Conservation (phyloP, 2,888 invertebrate genomes). For the Drosophila siamana region DNA sequence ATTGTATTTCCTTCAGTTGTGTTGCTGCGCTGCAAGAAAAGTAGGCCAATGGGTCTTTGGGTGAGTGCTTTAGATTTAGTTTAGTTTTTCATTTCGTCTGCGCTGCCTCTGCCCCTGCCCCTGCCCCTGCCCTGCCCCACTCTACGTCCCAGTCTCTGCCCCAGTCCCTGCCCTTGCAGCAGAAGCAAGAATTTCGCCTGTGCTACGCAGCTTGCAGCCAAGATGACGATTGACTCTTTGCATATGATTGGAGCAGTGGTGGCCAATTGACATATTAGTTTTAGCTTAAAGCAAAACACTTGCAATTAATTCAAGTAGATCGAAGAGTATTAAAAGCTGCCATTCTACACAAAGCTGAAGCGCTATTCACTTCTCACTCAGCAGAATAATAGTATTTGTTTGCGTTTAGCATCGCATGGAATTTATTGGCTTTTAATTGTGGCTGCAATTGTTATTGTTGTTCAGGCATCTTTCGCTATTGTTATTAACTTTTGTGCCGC, state of each 20-base stretch:
- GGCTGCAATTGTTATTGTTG: slow-evolving; percentile 23
- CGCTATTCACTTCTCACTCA: too few relatives aligned
- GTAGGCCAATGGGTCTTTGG: slow-evolving; percentile 84
- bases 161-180: too few relatives aligned
- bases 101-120: slow-evolving; percentile 41
- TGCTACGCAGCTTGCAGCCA: slow-evolving; percentile 16
- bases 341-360: too few relatives aligned
- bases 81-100: slow-evolving; percentile 31
- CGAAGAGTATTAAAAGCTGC: slow-evolving; percentile 24
- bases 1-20: slow-evolving; percentile 63
- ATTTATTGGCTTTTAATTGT: slow-evolving; percentile 58
- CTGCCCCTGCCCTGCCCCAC: too few relatives aligned
- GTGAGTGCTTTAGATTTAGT: slow-evolving; percentile 76
- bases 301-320: background rate
- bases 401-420: slow-evolving; percentile 22
- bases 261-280: too few relatives aligned
- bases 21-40: slow-evolving; percentile 71
- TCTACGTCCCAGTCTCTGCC: too few relatives aligned
- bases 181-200: slow-evolving; percentile 31
- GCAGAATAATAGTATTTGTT: too few relatives aligned
- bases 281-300: too few relatives aligned
- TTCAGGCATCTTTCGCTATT: slow-evolving; percentile 39
- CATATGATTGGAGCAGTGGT: too few relatives aligned
- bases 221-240: too few relatives aligned
- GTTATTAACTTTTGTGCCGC: slow-evolving; percentile 56